Evolutionary conservation across 2,888 invertebrate genomes (phyloP).

Genomic region (Aporophyla nigra): DNA sequence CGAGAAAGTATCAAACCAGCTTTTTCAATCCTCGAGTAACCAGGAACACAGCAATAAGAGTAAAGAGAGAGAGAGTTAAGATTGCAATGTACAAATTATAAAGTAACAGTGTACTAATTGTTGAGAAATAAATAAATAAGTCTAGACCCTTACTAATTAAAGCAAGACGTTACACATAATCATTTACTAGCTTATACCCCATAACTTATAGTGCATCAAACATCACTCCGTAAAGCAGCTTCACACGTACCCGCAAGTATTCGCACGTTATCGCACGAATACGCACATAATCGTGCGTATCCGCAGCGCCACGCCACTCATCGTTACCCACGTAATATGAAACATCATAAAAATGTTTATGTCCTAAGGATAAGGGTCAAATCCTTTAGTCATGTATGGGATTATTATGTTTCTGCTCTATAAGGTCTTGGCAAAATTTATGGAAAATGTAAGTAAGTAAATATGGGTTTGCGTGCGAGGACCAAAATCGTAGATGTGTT

Average conservation of each 20-base stretch:
- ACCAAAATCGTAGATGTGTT: too few relatives aligned
- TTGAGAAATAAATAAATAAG: not conserved
- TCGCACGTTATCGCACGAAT: constrained; percentile 26
- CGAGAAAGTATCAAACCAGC: too few relatives aligned
- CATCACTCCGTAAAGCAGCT: constrained; percentile 1
- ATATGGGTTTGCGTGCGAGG: not conserved
- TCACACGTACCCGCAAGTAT: constrained; percentile 23
- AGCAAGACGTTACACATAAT: not conserved
- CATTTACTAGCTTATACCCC: not conserved
- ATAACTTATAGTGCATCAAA: constrained; percentile 12
- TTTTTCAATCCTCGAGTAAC: too few relatives aligned
- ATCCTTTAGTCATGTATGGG: constrained; percentile 33
- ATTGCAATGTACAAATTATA: too few relatives aligned
- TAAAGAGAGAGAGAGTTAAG: too few relatives aligned
- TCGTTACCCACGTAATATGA: constrained; percentile 54
- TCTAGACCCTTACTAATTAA: not conserved
- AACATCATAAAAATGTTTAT: constrained; percentile 60
- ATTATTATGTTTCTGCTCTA: constrained; percentile 33
- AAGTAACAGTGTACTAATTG: too few relatives aligned
- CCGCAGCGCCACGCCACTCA: constrained; percentile 46
- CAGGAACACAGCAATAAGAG: too few relatives aligned
- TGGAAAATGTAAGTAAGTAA: constrained; percentile 6
- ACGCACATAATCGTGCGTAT: constrained; percentile 11
- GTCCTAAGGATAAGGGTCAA: constrained; percentile 43
- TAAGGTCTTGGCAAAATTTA: not conserved